A percentile compares a stretch with the other conserved stretches of the same genome.
phyloP scores from a whole-genome alignment of 2,113 vertebrate genomes.

The Tragelaphus scriptus region DNA sequence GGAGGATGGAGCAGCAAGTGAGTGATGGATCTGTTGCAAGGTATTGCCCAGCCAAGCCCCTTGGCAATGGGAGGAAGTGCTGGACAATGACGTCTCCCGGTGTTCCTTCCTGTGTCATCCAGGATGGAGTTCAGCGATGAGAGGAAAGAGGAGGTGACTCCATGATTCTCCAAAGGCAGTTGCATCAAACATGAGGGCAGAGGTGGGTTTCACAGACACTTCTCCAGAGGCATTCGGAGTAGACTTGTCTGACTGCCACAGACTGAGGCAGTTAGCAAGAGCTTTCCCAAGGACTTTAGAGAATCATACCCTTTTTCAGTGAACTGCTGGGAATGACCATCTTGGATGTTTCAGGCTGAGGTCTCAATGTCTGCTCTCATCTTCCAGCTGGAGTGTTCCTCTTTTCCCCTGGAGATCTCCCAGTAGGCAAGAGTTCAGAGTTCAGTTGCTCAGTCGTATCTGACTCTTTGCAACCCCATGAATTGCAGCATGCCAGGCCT shows the following conservation, averaged over 20 bases:
- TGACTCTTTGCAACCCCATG: no score
- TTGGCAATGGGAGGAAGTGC: no score
- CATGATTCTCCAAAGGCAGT: rapidly evolving
- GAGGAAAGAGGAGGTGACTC: neutral
- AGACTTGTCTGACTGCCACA: neutral
- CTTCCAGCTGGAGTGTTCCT: neutral
- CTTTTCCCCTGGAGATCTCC: no score
- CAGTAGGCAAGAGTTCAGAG: no score
- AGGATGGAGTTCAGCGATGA: neutral
- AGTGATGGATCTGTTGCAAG: no score
- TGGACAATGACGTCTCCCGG: rapidly evolving
- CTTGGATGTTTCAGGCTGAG: neutral
- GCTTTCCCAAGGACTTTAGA: neutral
- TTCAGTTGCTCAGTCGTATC: no score
- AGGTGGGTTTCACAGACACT: neutral
- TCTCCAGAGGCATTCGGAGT: rapidly evolving
- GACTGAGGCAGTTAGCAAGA: neutral
- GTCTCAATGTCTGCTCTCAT: neutral
- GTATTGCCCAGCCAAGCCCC: rapidly evolving
- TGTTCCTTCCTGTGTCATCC: no score
- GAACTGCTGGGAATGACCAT: neutral
- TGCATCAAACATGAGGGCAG: no score
- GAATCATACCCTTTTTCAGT: rapidly evolving
- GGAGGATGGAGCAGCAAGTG: neutral
- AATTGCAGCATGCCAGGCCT: no score